Conservation (phyloP, 2,888 invertebrate species). For the Drosophila mulleri region DNA sequence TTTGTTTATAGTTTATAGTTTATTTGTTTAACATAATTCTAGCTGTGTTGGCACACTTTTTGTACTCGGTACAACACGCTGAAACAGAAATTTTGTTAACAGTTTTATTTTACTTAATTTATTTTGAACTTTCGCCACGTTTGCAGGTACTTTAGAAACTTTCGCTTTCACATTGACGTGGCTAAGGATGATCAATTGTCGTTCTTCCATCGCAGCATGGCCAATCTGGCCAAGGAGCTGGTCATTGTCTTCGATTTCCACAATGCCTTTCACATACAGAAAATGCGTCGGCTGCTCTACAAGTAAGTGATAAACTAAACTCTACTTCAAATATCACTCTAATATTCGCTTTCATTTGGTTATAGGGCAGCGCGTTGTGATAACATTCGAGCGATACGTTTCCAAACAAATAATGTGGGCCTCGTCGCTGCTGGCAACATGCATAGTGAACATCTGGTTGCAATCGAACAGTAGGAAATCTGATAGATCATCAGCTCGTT, state of each 20-base stretch:
- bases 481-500: no score
- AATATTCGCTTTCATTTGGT: neutral
- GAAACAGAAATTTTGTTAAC: conserved; percentile 27
- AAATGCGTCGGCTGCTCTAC: conserved; percentile 83
- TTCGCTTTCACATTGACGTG: conserved; percentile 83
- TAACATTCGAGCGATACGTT: conserved; percentile 82
- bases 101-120: conserved; percentile 6
- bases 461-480: conserved; percentile 82
- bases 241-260: conserved; percentile 83
- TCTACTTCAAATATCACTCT: neutral
- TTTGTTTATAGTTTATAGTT: neutral
- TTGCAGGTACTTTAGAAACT: conserved; percentile 83
- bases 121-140: conserved; percentile 45
- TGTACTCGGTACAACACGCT: conserved; percentile 19
- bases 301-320: conserved; percentile 69
- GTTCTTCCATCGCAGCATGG: conserved; percentile 83
- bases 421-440: conserved; percentile 80
- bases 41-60: conserved; percentile 13
- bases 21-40: neutral
- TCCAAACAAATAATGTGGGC: conserved; percentile 83
- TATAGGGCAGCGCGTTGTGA: conserved; percentile 83
- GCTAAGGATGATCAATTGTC: conserved; percentile 83
- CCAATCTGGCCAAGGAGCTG: conserved; percentile 82
- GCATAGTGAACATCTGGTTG: conserved; percentile 81
- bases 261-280: conserved; percentile 83